These are phyloP conservation scores for Umimayanthus chanpuru DNA, from an alignment of 92 coral and sea anemone genomes.

Conservation along the genomic window DNA sequence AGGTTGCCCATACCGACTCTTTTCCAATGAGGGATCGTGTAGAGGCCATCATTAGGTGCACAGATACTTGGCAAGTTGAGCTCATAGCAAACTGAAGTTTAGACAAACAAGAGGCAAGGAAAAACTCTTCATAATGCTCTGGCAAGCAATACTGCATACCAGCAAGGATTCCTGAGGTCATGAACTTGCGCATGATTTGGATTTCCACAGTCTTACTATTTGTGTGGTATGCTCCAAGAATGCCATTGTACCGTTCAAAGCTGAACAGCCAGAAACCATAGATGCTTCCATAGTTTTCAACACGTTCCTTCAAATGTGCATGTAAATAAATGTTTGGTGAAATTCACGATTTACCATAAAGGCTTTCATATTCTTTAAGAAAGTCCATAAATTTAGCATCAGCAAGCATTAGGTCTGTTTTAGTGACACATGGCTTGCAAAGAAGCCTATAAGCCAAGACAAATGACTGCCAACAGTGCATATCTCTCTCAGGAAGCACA, in stretches of 20 bases:
- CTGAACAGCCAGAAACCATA: slow-evolving; percentile 66
- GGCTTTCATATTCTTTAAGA: slow-evolving; percentile 49
- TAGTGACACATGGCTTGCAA: slow-evolving; percentile 60
- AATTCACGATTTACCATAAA: slow-evolving; percentile 54
- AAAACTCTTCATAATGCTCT: slow-evolving; percentile 44
- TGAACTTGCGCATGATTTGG: slow-evolving; percentile 61
- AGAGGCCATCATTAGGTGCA: slow-evolving; percentile 51
- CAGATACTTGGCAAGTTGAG: slow-evolving; percentile 5
- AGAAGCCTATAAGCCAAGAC: slow-evolving; percentile 66
- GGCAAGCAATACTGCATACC: slow-evolving; percentile 56
- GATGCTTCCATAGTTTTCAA: slow-evolving; percentile 62
- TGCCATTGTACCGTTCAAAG: slow-evolving; percentile 67
- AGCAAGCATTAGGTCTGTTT: slow-evolving; percentile 57
- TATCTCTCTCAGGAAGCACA: slow-evolving; percentile 55
- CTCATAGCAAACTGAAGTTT: slow-evolving; percentile 18
- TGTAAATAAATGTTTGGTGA: slow-evolving; percentile 73
- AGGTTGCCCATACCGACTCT: slow-evolving; percentile 44
- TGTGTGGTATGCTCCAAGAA: slow-evolving; percentile 48
- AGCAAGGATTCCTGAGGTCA: slow-evolving; percentile 43
- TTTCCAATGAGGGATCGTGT: slow-evolving; percentile 43
- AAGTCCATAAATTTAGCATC: slow-evolving; percentile 55
- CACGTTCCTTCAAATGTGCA: slow-evolving; percentile 57
- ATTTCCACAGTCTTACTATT: slow-evolving; percentile 54
- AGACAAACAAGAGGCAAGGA: slow-evolving; percentile 7
- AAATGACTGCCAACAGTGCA: slow-evolving; percentile 77